Evolutionary conservation across 2,797 vertebrate genomes (phyloP).

Genomic region (Eutrigla gurnardus): DNA sequence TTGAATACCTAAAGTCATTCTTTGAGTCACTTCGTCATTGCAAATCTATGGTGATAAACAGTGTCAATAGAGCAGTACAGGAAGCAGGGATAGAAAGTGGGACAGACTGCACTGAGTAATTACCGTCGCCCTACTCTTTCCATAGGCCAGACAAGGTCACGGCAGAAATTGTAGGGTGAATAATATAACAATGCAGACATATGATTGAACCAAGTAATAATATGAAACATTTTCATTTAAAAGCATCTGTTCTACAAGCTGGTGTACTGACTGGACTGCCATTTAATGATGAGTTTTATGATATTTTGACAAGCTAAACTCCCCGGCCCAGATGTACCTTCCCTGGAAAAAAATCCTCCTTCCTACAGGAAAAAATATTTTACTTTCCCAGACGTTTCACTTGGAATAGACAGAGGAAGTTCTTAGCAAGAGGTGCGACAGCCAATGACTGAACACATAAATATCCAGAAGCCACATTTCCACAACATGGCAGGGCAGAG

Average conservation of each 20-base stretch:
- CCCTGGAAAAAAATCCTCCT: background rate
- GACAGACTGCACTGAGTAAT: conserved; percentile 39
- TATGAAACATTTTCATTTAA: background rate
- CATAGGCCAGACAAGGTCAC: background rate
- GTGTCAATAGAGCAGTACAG: conserved; percentile 20
- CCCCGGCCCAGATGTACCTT: background rate
- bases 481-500: background rate
- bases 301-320: background rate
- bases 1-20: conserved; percentile 7
- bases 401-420: background rate
- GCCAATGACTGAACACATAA: background rate
- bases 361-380: background rate
- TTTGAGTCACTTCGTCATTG: conserved; percentile 38
- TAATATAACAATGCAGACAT: background rate
- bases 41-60: conserved; percentile 31
- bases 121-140: conserved; percentile 24
- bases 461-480: background rate
- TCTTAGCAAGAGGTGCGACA: background rate
- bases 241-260: background rate
- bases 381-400: background rate
- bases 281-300: background rate
- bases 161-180: background rate
- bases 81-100: conserved; percentile 19
- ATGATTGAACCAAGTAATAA: background rate
- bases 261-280: background rate